Evolutionary conservation across 2,797 vertebrate genomes (phyloP), one percentile per base, ranked within the genome.

Genomic region (Aeoliscus strigatus): DNA sequence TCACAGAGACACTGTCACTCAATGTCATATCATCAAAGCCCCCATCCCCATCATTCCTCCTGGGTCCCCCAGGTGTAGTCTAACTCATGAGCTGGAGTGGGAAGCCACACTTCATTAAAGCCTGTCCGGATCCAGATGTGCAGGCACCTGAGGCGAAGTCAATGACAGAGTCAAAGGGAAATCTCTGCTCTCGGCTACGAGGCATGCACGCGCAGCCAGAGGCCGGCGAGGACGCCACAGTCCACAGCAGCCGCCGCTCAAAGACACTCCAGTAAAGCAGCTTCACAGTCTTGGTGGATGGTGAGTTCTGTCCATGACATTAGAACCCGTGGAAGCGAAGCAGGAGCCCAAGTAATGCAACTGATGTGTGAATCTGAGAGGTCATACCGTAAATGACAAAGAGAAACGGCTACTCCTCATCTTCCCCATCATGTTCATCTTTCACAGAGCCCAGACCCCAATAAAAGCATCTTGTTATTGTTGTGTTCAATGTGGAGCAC

Each of bases 71-170:
- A 66, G 70, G 51, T 75, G 72, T 29, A 42, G 46, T 61, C 57
- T 81, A 82, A 83, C 71, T 76, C 63, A 39, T 39, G 66, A 70
- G 64, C 51, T 44, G 32, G 39, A 71, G 79, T 31, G 24, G 62
- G 47, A 64, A 83, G 79, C 53, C 75, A 81, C 71, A 82, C 79
- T 80, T 78, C 77, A 80, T 82, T 79, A 79, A 61, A 60, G 45
- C 50, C 28, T 50, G 46, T 27, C 32, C 73, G 60, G 67, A 80
- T 75, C 64, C 60, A 48, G 60, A 74, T 61, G 54, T 18, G 54
- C 45, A 6, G 45, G 26, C 61, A 68, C 60, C 26, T 7, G 35
- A 57, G 74, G 72, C 66, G 38, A 56, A 73, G 73, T 76, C 74
- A 64, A 66, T 70, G 70, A 71, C 14, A 39, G 60, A 65, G 59